These are phyloP conservation scores for Athalia circularis DNA, from an alignment of 2,888 invertebrate species.

Conservation along the genomic window DNA sequence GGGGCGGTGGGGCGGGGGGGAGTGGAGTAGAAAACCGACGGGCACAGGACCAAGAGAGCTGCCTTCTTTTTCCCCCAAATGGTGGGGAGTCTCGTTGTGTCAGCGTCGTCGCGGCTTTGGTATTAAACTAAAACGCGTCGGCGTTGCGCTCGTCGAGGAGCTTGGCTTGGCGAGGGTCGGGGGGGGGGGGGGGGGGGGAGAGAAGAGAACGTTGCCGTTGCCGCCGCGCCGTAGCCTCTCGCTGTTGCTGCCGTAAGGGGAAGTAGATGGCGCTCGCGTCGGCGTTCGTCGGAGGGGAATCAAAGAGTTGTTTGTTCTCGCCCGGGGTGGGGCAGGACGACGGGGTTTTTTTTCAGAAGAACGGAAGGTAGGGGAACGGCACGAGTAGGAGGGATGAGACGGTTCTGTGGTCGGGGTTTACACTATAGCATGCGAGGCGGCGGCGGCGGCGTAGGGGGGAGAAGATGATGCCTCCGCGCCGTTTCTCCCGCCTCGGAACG, in stretches of 20 bases:
- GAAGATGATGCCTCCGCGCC: slow-evolving; percentile 1
- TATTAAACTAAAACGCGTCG: no score
- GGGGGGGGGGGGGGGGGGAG: slow-evolving; percentile 50
- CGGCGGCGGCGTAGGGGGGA: slow-evolving; percentile 46
- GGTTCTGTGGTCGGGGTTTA: not conserved
- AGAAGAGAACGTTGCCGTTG: slow-evolving; percentile 15
- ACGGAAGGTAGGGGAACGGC: slow-evolving; percentile 50
- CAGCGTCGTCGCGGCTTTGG: not conserved
- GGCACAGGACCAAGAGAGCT: no score
- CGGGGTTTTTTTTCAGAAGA: slow-evolving; percentile 55
- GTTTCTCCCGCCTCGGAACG: slow-evolving; percentile 14
- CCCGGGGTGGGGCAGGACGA: slow-evolving; percentile 11
- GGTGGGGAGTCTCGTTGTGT: no score
- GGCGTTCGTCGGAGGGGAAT: slow-evolving; percentile 62
- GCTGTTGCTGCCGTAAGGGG: slow-evolving; percentile 62
- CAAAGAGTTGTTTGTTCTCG: slow-evolving; percentile 43
- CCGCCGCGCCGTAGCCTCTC: no score
- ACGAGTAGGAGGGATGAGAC: slow-evolving; percentile 46
- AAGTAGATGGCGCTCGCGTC: slow-evolving; percentile 69
- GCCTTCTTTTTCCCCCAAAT: no score
- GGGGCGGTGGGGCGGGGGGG: no score
- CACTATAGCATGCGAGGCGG: slow-evolving; percentile 31
- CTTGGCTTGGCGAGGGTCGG: no score
- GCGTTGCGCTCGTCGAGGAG: not conserved
- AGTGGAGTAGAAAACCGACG: no score